Conservation (phyloP, 2,113 vertebrate species). For the Machaerirhynchus nigripectus region DNA sequence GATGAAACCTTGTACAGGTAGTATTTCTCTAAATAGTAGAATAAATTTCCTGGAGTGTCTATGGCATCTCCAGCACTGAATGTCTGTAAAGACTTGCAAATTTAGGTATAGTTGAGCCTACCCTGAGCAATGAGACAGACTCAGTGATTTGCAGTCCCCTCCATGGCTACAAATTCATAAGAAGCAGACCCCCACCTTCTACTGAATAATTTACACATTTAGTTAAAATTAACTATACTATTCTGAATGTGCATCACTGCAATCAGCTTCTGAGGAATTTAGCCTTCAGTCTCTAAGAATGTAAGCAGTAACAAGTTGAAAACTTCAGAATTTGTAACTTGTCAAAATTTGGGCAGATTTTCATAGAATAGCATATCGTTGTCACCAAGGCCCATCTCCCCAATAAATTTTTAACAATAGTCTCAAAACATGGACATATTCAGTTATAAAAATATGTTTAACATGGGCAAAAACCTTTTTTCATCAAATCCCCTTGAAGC, state of each 20-base stretch:
- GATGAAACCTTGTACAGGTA: background rate
- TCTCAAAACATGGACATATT: background rate
- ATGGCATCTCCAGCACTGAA: background rate
- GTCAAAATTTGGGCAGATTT: constrained; percentile 27
- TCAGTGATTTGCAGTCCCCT: background rate
- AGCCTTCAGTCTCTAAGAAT: constrained; percentile 4
- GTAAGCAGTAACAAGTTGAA: background rate
- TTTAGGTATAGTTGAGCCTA: background rate
- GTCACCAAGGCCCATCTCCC: background rate
- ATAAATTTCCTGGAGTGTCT: background rate
- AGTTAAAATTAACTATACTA: constrained; percentile 20
- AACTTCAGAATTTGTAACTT: constrained; percentile 5
- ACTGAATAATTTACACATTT: background rate
- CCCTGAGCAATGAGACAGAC: background rate
- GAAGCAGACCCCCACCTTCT: background rate
- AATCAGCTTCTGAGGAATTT: background rate
- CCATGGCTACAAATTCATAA: background rate
- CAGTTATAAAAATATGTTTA: background rate
- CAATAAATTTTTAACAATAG: constrained; percentile 9
- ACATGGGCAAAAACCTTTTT: background rate
- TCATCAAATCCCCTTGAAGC: background rate
- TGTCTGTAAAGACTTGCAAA: background rate
- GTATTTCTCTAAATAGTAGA: background rate
- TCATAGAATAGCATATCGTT: background rate
- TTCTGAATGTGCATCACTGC: background rate